Conservation (phyloP, 2,888 invertebrate genomes). For the Eulithis testata region DNA sequence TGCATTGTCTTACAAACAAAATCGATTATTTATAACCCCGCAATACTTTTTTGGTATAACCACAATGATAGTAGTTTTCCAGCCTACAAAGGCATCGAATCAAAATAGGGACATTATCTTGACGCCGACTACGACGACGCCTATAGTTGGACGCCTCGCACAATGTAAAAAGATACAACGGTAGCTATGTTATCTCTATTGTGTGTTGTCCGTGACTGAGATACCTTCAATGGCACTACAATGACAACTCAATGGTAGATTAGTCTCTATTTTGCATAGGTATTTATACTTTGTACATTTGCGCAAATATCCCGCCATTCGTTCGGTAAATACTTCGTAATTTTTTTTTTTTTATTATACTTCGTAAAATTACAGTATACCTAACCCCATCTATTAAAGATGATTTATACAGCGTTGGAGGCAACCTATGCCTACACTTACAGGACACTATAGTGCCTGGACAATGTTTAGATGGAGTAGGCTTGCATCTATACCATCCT, state of each 20-base stretch:
- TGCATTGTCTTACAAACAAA: no score
- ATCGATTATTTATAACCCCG: no score
- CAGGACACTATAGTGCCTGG: no score
- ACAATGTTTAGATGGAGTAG: no score
- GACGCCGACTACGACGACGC: background rate
- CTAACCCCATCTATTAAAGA: no score
- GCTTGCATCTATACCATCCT: no score
- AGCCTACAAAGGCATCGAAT: background rate
- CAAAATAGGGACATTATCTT: background rate
- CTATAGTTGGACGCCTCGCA: slow-evolving; percentile 11
- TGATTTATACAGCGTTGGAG: no score
- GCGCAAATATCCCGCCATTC: no score
- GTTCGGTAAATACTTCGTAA: no score
- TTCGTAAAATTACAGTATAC: no score
- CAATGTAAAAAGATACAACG: slow-evolving; percentile 31
- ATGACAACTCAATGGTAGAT: slow-evolving; percentile 8
- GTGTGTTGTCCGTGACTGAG: slow-evolving; percentile 55
- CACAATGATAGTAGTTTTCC: background rate
- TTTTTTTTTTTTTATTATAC: no score
- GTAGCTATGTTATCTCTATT: slow-evolving; percentile 47
- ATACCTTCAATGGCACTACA: slow-evolving; percentile 40
- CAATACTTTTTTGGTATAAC: background rate
- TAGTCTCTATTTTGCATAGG: background rate
- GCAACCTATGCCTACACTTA: no score
- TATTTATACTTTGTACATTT: background rate